Base-by-base conservation (phyloP, 2,113 vertebrate genomes). In the Rattus norvegicus region DNA sequence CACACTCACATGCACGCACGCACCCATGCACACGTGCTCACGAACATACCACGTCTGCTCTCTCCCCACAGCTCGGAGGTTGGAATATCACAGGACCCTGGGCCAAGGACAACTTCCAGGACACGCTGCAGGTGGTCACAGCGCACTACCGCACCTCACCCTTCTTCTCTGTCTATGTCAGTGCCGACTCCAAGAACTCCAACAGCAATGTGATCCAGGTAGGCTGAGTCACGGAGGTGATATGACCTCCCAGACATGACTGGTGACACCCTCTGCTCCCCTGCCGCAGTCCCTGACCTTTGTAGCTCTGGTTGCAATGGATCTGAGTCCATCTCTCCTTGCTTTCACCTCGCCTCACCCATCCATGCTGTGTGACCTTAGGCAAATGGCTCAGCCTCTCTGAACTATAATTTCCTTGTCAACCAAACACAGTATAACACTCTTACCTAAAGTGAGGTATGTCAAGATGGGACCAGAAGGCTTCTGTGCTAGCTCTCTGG, bases 191-290 rank as follows among this genome's bases (percentile, higher is more conserved):
- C 87, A 99, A 99, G 96, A 99, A 99, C 97, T 99, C 99, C 97
- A 99, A 98, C 98, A 99, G 99, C 97, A 99, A 99, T 10, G 98
- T 99, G 97, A 99, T 99, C 96, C 99, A 99, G 99, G 99, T 99
- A 97, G 98, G 97, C 7, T 10, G 16, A 26, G 26, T 61, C 36
- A 2, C 0, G 9, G 33, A 12, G 0, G 9, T 59, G 87, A 90
- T 1, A 6, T 47, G 65, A 86, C 20, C 36, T 70, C 30, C 67
- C 49, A 1, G 36, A 3, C 49, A 63, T 12, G 76, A 33, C 43
- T 7, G 26, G n/a, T 86, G 59, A 24, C 72, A 39, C 61, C 5
- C 52, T 30, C 20, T 7, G 7, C 72, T 47, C 56, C 92, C 16
- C 20, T 7, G 2, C n/a, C 28, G n/a, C 28, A 26, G 63, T 7